Base-by-base conservation (phyloP, 2,113 vertebrate species). In the Phalacrocorax carbo region DNA sequence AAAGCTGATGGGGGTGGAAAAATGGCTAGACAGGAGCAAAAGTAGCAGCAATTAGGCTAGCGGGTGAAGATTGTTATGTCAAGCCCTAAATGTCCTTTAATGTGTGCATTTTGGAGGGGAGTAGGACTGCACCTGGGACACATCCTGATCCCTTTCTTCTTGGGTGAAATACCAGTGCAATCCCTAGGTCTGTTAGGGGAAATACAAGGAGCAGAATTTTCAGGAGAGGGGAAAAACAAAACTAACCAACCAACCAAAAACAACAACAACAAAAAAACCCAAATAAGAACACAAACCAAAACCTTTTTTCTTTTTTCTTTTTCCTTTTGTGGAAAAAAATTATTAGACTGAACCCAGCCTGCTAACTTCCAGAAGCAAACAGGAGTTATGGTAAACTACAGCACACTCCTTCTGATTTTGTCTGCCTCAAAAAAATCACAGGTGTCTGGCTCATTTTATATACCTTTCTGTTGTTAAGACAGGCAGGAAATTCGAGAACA, bases 401-500 rank as follows among this genome's bases (percentile, higher is more conserved):
- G n/a, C 38, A 69, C 20, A 34, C 93, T 91, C 18, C 18, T 82
- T 80, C 71, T 66, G 91, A 91, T 93, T 77, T 81, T 7, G 3
- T 82, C 60, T 77, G 29, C 60, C 54, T 72, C 51, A 65, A 54
- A 87, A 81, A 81, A 64, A 83, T 92, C 60, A 83, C 60, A 96
- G 71, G 78, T 83, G 82, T 77, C 91, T 93, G 64, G 84, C 89
- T 97, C 75, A 87, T 84, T 91, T 86, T 78, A 40, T 93, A 78
- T 87, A 88, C 72, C 79, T 94, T 88, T 95, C 94, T 94, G 69
- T 80, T 96, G 78, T 91, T 97, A 94, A 97, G 96, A 97, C 88
- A 96, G 77, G 77, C 96, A 96, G 87, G 91, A 96, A 97, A 97
- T 97, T 95, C 2, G 26, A 95, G 88, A 97, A 91, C 91, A 97